Conservation (phyloP, 2,113 vertebrate genomes). For the Prunella himalayana region DNA sequence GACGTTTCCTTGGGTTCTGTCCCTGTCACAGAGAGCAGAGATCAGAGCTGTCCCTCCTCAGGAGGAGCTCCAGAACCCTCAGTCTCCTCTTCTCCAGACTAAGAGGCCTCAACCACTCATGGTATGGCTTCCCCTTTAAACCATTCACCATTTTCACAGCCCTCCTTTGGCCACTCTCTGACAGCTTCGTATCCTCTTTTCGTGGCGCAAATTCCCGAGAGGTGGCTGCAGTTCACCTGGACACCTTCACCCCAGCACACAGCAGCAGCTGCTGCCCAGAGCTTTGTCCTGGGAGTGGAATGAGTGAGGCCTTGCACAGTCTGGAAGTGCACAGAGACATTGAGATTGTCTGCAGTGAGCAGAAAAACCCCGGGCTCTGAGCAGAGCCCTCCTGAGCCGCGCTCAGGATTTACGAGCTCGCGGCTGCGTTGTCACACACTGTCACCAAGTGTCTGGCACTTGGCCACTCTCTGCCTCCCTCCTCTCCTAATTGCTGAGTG, state of each 20-base stretch:
- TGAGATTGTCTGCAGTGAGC: background rate
- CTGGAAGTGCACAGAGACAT: background rate
- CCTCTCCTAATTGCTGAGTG: background rate
- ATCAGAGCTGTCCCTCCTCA: background rate
- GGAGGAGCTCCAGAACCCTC: background rate
- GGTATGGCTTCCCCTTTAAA: background rate
- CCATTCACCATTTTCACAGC: background rate
- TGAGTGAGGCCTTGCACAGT: background rate
- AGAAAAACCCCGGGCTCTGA: background rate
- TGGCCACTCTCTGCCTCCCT: background rate
- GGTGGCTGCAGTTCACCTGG: background rate
- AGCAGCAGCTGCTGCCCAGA: background rate
- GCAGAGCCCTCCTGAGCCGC: background rate
- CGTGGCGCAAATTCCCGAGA: background rate
- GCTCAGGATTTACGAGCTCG: background rate
- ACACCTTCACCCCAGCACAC: accelerated
- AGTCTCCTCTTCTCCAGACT: background rate
- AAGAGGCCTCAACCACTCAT: background rate
- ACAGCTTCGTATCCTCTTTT: too few relatives aligned
- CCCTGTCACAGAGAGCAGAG: background rate
- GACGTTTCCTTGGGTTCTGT: accelerated
- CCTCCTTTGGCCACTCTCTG: background rate
- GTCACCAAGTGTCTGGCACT: background rate
- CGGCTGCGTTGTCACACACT: background rate
- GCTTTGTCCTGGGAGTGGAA: background rate